Conservation (phyloP, 1,140 invertebrate species). For the Latrodectus geometricus region DNA sequence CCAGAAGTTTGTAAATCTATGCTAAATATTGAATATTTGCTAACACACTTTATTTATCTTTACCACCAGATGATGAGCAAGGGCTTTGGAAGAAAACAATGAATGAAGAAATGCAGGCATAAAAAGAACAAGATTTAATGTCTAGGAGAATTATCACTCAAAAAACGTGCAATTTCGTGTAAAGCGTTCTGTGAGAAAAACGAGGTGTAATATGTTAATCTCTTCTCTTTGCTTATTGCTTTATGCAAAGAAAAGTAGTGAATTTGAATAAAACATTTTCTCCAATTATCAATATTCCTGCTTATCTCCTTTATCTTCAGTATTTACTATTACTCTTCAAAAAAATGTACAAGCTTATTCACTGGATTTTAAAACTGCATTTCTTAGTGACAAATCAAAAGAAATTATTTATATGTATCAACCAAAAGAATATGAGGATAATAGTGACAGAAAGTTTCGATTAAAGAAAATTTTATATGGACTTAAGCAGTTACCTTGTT, state of each 20-base stretch:
- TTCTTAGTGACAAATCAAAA: no score
- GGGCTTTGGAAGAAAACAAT: conserved; percentile 38
- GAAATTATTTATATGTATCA: no score
- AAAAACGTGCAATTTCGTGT: conserved; percentile 1
- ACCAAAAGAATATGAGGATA: conserved; percentile 58
- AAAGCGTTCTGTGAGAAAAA: conserved; percentile 48
- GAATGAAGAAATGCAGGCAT: conserved; percentile 51
- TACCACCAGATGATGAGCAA: not conserved
- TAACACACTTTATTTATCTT: not conserved
- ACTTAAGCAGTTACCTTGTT: conserved; percentile 66
- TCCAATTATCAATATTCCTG: conserved; percentile 64
- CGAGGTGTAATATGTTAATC: conserved; percentile 67
- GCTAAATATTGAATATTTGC: not conserved
- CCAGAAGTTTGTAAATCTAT: no score
- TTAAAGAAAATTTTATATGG: conserved; percentile 67
- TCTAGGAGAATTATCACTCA: conserved; percentile 3
- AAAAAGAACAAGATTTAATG: conserved; percentile 57
- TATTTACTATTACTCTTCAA: conserved; percentile 67
- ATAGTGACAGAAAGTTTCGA: conserved; percentile 62
- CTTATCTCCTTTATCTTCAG: conserved; percentile 64
- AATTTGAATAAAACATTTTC: conserved; percentile 52
- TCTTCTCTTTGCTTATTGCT: conserved; percentile 68
- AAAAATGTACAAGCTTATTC: no score
- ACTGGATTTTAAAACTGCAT: no score
- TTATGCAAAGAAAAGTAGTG: conserved; percentile 25